Base-by-base conservation (phyloP, 2,113 vertebrate species). In the Plecotus auritus region DNA sequence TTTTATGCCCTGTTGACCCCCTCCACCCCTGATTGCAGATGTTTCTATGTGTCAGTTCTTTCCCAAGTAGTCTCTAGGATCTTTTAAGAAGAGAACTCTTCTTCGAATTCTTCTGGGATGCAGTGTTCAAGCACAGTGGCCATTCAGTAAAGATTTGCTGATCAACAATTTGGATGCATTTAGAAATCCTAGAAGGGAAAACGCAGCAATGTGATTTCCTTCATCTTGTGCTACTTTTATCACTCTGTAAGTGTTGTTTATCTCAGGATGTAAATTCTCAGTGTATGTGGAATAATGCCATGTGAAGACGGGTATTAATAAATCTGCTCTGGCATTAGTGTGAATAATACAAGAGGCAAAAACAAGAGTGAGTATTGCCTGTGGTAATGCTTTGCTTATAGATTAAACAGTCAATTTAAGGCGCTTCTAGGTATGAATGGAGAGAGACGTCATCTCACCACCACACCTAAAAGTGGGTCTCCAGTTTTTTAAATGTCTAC, bases 171-270 rank as follows among this genome's bases (percentile, higher is more conserved):
- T 89, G n/a, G 35, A 49, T 83, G 30, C 9, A 23, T 64, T 91
- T 80, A 80, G 30, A 84, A 93, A 89, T 93, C 59, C 35, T 72
- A 51, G 51, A 95, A 81, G 84, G 40, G 37, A 93, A 93, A 90
- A 74, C 2, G 2, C 56, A 69, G n/a, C 28, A 47, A 40, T n/a
- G 32, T 81, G 40, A 82, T 69, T 95, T 80, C 54, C 73, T 87
- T 82, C 69, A 23, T 69, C 32, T 37, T 66, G 14, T 87, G 32
- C 59, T 91, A 13, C n/a, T 49, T 86, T 90, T 66, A 18, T 72
- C 28, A 26, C n/a, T 85, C 51, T 26, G 2, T 61, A 45, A 88
- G 4, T 59, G 12, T 72, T 90, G 54, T 82, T 94, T 91, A 96
- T 88, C 51, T 37, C 80, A 89, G 54, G 81, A 76, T 47, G 11